Conservation (phyloP, 2,888 invertebrate species). For the Lamellibrachia satsuma region DNA sequence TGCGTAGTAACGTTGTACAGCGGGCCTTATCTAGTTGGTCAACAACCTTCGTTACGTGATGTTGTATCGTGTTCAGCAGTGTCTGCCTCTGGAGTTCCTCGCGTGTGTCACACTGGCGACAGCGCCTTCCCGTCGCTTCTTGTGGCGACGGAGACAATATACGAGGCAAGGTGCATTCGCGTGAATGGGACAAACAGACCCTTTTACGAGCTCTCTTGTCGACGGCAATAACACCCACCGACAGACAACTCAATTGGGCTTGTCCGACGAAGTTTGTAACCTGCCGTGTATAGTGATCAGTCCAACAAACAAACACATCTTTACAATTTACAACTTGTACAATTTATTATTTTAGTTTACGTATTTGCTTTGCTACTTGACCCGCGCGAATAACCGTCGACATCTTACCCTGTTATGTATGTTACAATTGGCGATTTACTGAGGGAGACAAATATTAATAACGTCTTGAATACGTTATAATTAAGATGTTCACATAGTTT, state of each 20-base stretch:
- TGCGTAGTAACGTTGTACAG: not conserved
- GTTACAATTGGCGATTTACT: not conserved
- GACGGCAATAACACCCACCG: not conserved
- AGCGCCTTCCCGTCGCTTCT: not conserved
- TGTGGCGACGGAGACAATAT: not conserved
- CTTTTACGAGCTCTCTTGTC: not conserved
- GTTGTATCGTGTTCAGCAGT: not conserved
- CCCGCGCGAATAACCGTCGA: not conserved
- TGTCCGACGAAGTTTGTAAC: not conserved
- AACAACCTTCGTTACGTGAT: not conserved
- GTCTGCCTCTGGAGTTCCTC: not conserved
- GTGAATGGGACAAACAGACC: constrained; percentile 1
- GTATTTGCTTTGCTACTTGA: not conserved
- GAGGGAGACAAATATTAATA: not conserved
- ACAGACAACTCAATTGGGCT: not conserved
- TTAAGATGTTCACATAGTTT: not conserved
- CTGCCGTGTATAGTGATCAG: not conserved
- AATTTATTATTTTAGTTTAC: not conserved
- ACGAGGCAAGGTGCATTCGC: not conserved
- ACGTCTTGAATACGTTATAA: not conserved
- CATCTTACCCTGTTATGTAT: not conserved
- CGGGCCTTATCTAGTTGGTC: not conserved
- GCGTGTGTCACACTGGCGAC: not conserved
- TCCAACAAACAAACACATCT: not conserved
- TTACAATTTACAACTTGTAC: not conserved